A percentile compares a stretch with the other conserved stretches of the same genome.
phyloP scores from a whole-genome alignment of 2,888 invertebrate species.

The Plagiodera versicolora region DNA sequence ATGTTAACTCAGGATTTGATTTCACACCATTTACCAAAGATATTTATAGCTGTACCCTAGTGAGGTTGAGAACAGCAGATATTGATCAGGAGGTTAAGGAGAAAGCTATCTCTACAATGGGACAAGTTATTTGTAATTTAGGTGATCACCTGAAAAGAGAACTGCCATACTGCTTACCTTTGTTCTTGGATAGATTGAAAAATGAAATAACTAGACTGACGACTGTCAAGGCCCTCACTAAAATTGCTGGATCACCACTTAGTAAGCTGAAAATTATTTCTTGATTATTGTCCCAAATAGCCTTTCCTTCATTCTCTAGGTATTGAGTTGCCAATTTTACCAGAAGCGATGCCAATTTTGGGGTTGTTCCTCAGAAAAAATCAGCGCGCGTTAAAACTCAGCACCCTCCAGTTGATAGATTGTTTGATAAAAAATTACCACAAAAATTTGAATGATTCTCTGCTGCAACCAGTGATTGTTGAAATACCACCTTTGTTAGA shows the following conservation, averaged over 20 bases:
- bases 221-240: conserved; percentile 93
- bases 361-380: conserved; percentile 96
- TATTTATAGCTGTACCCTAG: conserved; percentile 82
- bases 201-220: conserved; percentile 97
- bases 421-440: conserved; percentile 89
- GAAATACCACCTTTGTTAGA: conserved; percentile 90
- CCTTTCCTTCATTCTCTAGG: conserved; percentile 16
- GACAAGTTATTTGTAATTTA: conserved; percentile 89
- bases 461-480: conserved; percentile 75
- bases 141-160: conserved; percentile 84
- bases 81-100: conserved; percentile 99
- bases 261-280: conserved; percentile 47
- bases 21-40: conserved; percentile 77
- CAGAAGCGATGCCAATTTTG: conserved; percentile 87
- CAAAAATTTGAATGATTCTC: conserved; percentile 62
- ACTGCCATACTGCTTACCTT: conserved; percentile 83
- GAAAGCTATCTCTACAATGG: conserved; percentile 95
- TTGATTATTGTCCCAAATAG: background rate
- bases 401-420: conserved; percentile 86
- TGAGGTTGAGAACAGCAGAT: conserved; percentile 88
- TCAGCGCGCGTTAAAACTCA: conserved; percentile 90
- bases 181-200: conserved; percentile 90
- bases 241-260: conserved; percentile 89
- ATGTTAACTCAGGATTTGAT: conserved; percentile 64
- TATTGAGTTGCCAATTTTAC: conserved; percentile 52